phyloP scores from a whole-genome alignment of 2,797 vertebrate species.

The Ammospiza maritima region DNA sequence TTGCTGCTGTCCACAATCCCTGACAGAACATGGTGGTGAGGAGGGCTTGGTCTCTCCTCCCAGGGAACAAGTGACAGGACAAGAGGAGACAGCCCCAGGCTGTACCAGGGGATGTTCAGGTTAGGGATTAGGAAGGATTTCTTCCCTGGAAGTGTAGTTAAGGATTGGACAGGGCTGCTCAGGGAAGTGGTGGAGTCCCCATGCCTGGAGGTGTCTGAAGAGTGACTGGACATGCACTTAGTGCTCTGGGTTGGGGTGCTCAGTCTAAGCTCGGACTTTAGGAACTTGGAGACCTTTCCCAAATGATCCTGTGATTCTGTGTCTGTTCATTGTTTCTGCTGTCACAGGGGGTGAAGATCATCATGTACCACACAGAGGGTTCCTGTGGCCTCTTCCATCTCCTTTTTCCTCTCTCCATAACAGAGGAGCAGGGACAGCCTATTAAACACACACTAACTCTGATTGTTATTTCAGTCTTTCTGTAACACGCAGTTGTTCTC shows the following conservation, averaged over 20 bases:
- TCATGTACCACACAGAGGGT: background rate
- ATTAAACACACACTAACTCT: background rate
- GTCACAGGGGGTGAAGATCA: background rate
- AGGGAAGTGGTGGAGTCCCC: background rate
- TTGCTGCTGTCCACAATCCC: background rate
- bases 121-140: background rate
- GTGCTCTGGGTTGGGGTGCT: background rate
- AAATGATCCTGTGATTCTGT: background rate
- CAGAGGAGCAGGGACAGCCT: background rate
- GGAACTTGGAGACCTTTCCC: background rate
- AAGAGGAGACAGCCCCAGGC: background rate
- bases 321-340: background rate
- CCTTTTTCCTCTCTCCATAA: background rate
- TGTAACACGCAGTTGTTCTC: conserved; percentile 24
- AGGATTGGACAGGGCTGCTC: background rate
- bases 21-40: background rate
- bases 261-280: background rate
- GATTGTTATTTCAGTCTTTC: conserved; percentile 40
- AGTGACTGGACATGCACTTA: accelerated
- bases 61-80: background rate
- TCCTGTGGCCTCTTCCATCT: background rate
- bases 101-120: background rate
- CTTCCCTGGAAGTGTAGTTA: background rate
- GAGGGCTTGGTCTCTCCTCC: background rate
- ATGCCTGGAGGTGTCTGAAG: background rate